Conservation (phyloP, 2,797 vertebrate species). For the Premnoplex brunnescens region DNA sequence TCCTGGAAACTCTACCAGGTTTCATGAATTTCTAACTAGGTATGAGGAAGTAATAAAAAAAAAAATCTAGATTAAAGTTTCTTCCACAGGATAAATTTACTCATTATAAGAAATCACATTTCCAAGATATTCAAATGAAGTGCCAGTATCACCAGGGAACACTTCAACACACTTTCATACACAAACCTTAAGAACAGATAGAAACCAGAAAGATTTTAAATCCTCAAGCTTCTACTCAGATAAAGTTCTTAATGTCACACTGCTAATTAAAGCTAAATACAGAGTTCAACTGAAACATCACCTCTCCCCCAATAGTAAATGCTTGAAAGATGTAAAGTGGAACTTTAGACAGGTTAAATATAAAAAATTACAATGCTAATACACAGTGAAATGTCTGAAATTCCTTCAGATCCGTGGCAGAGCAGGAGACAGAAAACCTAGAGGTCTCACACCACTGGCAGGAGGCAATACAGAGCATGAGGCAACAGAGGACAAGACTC, state of each 20-base stretch:
- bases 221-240: background rate
- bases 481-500: background rate
- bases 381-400: background rate
- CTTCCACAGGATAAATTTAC: background rate
- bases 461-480: fast-evolving
- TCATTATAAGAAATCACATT: background rate
- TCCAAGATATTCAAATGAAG: background rate
- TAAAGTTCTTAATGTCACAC: background rate
- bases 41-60: background rate
- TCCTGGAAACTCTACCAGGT: background rate
- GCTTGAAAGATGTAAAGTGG: background rate
- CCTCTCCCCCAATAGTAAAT: background rate
- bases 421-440: background rate
- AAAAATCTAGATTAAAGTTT: background rate
- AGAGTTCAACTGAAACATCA: background rate
- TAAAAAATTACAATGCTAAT: background rate
- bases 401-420: background rate
- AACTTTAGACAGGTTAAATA: background rate
- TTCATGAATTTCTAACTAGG: slow-evolving; percentile 6
- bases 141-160: background rate
- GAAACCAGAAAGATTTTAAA: background rate
- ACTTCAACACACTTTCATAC: background rate
- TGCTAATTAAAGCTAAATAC: background rate
- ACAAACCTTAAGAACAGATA: background rate
- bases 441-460: background rate